Percentiles rank a stretch among this genome's conserved stretches.
Conservation (phyloP, 2,797 vertebrate species). For the Gambusia yucatana region DNA sequence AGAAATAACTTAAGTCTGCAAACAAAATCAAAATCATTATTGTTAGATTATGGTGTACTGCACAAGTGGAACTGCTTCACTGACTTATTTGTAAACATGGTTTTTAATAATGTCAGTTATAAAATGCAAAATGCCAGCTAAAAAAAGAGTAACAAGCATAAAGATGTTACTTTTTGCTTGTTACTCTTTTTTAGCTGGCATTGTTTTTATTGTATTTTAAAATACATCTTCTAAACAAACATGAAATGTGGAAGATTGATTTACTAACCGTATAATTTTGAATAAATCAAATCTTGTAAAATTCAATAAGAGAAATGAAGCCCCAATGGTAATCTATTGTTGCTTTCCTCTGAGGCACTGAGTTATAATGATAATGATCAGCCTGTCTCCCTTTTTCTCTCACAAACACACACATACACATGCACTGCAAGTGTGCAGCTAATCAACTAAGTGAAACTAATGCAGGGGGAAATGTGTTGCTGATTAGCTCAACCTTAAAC, state of each 20-base stretch:
- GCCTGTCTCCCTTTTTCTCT: slow-evolving; percentile 34
- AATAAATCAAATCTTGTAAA: slow-evolving; percentile 44
- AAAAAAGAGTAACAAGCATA: neutral
- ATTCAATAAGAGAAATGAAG: slow-evolving; percentile 45
- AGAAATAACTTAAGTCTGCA: neutral
- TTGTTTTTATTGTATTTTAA: neutral
- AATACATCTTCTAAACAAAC: neutral
- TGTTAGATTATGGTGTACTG: neutral
- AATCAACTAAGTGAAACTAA: slow-evolving; percentile 71
- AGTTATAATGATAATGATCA: slow-evolving; percentile 76
- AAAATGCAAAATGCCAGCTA: neutral
- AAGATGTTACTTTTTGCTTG: too few species aligned
- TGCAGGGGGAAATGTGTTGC: slow-evolving; percentile 72
- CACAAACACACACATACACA: slow-evolving; percentile 16
- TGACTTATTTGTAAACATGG: neutral
- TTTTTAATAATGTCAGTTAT: neutral
- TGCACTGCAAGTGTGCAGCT: slow-evolving; percentile 23
- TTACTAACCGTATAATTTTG: neutral
- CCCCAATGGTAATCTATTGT: slow-evolving; percentile 54
- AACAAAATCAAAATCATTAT: neutral
- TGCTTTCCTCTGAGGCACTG: slow-evolving; percentile 62
- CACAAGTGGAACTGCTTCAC: neutral
- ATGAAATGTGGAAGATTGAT: neutral
- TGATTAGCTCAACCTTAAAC: slow-evolving; percentile 77
- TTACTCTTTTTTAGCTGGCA: too few species aligned